phyloP scores from a whole-genome alignment of 2,797 vertebrate genomes.

The Urophycis tenuis region DNA sequence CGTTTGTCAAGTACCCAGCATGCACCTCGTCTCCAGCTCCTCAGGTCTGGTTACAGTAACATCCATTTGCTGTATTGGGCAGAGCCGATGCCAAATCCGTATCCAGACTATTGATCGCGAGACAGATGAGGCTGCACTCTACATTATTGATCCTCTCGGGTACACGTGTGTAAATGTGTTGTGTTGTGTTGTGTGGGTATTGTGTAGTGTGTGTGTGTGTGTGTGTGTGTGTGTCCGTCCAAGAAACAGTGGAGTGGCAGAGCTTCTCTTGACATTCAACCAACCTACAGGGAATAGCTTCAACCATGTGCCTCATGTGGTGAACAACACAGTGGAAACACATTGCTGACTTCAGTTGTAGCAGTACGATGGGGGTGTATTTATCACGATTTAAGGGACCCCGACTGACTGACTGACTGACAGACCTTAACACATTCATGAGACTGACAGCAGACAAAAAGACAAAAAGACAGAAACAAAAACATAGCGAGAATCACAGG shows the following conservation, averaged over 20 bases:
- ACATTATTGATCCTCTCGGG: constrained; percentile 42
- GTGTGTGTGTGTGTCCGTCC: background rate
- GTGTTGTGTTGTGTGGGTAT: constrained; percentile 16
- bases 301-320: background rate
- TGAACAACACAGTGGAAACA: background rate
- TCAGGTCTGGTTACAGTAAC: constrained; percentile 34
- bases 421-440: background rate
- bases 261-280: background rate
- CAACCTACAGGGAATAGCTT: background rate
- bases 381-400: too few species aligned
- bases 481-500: background rate
- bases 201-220: constrained; percentile 6
- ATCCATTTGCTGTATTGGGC: constrained; percentile 49
- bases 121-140: constrained; percentile 38
- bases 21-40: background rate
- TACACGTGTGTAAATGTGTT: constrained; percentile 19
- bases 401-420: background rate
- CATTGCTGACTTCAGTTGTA: background rate
- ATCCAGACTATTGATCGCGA: constrained; percentile 26
- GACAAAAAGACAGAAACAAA: background rate
- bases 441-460: too few species aligned
- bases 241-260: background rate
- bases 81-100: constrained; percentile 26
- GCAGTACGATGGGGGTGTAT: background rate
- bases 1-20: background rate